phyloP scores from a whole-genome alignment of 2,888 invertebrate genomes.

The Trachelus iudaicus region DNA sequence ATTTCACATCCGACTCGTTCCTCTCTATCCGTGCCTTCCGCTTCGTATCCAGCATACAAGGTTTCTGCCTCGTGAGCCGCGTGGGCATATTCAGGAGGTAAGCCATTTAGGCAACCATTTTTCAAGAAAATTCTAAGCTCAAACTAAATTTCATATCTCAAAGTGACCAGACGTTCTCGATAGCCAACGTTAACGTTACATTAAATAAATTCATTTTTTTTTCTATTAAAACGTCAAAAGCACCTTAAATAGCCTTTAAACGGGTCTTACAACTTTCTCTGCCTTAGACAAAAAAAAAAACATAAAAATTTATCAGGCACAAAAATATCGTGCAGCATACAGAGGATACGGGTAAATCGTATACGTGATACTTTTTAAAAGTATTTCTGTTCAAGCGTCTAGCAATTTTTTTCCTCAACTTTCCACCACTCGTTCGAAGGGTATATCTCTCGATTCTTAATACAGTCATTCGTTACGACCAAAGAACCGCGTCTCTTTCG shows the following conservation, averaged over 20 bases:
- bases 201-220: not conserved
- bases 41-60: not conserved
- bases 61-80: not conserved
- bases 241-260: too few relatives aligned
- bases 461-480: not conserved
- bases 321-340: too few relatives aligned
- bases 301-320: not conserved
- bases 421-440: not conserved
- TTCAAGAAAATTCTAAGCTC: not conserved
- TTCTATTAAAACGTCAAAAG: too few relatives aligned
- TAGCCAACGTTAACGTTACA: not conserved
- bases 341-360: too few relatives aligned
- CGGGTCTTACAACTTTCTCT: too few relatives aligned
- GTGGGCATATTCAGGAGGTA: not conserved
- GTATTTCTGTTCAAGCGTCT: not conserved
- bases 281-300: not conserved
- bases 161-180: not conserved
- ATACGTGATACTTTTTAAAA: too few relatives aligned
- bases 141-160: not conserved
- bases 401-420: not conserved
- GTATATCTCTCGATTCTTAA: not conserved
- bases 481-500: not conserved
- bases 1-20: not conserved
- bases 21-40: not conserved
- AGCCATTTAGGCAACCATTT: not conserved